These are phyloP conservation scores for Buphagus erythrorhynchus DNA, from an alignment of 2,797 vertebrate species.

Conservation along the genomic window DNA sequence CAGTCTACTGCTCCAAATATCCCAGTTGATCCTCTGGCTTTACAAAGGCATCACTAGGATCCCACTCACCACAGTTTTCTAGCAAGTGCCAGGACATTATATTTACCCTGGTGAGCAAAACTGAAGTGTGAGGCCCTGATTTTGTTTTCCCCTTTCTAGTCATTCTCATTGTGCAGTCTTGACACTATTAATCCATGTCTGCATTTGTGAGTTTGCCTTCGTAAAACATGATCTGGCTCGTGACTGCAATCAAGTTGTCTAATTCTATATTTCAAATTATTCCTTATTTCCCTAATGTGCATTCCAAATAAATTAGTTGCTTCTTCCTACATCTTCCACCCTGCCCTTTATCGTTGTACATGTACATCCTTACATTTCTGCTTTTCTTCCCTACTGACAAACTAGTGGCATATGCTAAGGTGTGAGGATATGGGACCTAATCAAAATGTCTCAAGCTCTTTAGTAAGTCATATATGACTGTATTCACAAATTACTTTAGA, in stretches of 20 bases:
- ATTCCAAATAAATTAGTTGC: not conserved
- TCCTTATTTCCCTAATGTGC: not conserved
- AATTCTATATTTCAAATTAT: not conserved
- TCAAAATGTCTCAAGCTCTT: not conserved
- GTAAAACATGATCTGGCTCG: not conserved
- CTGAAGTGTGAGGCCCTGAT: not conserved
- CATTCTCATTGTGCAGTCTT: fast-evolving
- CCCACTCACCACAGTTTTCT: not conserved
- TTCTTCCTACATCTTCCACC: not conserved
- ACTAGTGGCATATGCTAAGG: not conserved
- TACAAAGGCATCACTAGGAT: not conserved
- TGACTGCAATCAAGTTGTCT: not conserved
- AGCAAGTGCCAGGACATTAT: not conserved
- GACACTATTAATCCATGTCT: not conserved
- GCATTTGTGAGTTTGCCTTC: not conserved
- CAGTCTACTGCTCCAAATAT: not conserved
- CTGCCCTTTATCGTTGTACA: fast-evolving
- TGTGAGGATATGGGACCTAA: not conserved
- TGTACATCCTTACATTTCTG: not conserved
- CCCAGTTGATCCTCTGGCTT: not conserved
- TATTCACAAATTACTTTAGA: not conserved
- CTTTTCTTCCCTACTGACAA: not conserved
- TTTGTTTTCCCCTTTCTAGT: not conserved
- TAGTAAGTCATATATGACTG: not conserved
- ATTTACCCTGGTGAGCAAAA: not conserved